phyloP scores from a whole-genome alignment of 1,140 invertebrate species.

The Lepidotrigona ventralis region DNA sequence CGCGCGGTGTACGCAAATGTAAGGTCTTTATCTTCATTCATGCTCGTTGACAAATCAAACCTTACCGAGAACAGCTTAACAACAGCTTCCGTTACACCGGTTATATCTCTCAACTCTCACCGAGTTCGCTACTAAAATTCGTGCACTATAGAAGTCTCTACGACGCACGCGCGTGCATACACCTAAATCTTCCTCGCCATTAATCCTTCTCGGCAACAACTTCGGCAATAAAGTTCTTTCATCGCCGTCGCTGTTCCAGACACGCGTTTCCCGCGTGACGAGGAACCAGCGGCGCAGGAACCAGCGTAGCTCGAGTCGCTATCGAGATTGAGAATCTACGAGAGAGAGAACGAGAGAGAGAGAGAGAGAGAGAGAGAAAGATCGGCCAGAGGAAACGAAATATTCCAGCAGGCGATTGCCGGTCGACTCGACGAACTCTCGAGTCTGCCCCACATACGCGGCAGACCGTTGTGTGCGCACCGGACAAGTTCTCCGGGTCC shows the following conservation, averaged over 20 bases:
- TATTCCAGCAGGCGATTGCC: slow-evolving; percentile 26
- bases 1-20: background rate
- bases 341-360: background rate
- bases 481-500: slow-evolving; percentile 69
- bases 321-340: slow-evolving; percentile 15
- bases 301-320: background rate
- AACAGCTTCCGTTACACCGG: too few species aligned
- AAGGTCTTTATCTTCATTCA: too few species aligned
- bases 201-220: background rate
- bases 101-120: too few species aligned
- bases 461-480: slow-evolving; percentile 45
- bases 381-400: slow-evolving; percentile 26
- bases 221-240: background rate
- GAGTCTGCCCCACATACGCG: slow-evolving; percentile 29
- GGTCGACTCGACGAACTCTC: slow-evolving; percentile 14
- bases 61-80: background rate
- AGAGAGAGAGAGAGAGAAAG: background rate
- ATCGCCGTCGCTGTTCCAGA: slow-evolving; percentile 3
- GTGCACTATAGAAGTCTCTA: background rate
- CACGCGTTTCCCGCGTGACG: slow-evolving; percentile 17
- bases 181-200: background rate
- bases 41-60: background rate
- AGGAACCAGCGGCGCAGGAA: slow-evolving; percentile 1
- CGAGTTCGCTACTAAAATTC: too few species aligned
- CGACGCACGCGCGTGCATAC: too few species aligned